Percentiles rank a stretch among this genome's conserved stretches.
phyloP scores from a whole-genome alignment of 2,888 invertebrate species.

The Fragum fragum region DNA sequence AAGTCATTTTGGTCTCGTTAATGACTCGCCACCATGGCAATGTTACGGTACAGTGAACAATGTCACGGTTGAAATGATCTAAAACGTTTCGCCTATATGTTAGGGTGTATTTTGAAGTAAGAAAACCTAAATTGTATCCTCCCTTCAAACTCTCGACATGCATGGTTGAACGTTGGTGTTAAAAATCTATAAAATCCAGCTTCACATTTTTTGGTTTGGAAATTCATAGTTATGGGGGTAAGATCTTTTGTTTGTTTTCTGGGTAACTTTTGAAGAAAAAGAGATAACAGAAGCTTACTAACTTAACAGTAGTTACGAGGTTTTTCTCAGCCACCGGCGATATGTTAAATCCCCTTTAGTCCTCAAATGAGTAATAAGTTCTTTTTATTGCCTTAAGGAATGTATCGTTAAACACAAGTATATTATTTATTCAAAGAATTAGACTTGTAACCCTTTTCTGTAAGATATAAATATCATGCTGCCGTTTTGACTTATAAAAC shows the following conservation, averaged over 20 bases:
- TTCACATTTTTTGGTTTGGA: neutral
- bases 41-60: neutral
- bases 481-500: too few relatives aligned
- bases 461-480: too few relatives aligned
- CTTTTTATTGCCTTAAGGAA: too few relatives aligned
- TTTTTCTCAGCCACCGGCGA: too few relatives aligned
- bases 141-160: neutral
- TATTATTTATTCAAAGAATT: too few relatives aligned
- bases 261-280: too few relatives aligned
- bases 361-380: too few relatives aligned
- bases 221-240: constrained; percentile 4
- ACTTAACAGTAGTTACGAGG: too few relatives aligned
- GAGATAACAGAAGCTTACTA: too few relatives aligned
- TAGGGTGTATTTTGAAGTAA: neutral
- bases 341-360: too few relatives aligned
- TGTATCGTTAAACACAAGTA: too few relatives aligned
- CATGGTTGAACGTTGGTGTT: neutral
- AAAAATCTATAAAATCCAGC: neutral
- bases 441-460: too few relatives aligned
- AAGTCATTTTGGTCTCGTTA: neutral
- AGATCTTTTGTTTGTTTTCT: neutral
- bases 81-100: constrained; percentile 3
- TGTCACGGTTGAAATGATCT: neutral
- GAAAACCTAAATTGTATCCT: neutral
- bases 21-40: neutral